Percentiles rank a stretch among this genome's conserved stretches.
phyloP scores from a whole-genome alignment of 2,113 vertebrate genomes.

The Camelus bactrianus region DNA sequence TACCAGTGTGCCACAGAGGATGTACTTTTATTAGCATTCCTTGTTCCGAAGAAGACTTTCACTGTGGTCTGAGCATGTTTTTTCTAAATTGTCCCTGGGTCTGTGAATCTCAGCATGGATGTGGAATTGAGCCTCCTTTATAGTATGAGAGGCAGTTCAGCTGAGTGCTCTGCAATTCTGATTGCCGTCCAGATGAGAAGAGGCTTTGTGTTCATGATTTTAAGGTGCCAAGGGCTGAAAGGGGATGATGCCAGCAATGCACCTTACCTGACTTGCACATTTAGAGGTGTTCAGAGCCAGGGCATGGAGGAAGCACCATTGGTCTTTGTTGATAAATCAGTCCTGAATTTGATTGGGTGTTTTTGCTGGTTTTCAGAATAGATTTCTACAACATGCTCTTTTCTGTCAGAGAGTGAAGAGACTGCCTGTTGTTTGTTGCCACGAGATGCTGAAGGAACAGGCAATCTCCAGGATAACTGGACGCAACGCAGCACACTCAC shows the following conservation, averaged over 20 bases:
- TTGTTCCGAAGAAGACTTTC: conserved; percentile 23
- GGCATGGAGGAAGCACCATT: background rate
- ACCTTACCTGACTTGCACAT: background rate
- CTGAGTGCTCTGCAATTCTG: background rate
- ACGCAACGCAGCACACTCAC: fast-evolving
- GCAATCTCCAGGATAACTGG: background rate
- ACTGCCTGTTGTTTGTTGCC: background rate
- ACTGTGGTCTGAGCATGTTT: background rate
- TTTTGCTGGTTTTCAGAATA: conserved; percentile 27
- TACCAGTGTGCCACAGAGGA: background rate
- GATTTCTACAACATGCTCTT: background rate
- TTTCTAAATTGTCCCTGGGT: background rate
- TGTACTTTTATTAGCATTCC: background rate
- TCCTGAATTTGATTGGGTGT: background rate
- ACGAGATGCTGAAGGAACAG: background rate
- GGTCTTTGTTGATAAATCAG: background rate
- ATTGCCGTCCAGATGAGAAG: background rate
- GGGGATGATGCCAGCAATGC: background rate
- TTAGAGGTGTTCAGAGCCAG: background rate
- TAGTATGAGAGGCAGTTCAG: background rate
- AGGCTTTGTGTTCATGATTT: background rate
- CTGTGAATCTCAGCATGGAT: background rate
- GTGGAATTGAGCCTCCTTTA: background rate
- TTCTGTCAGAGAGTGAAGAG: background rate
- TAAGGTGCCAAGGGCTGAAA: background rate